Conservation (phyloP, 2,797 vertebrate genomes). For the Coluber constrictor region DNA sequence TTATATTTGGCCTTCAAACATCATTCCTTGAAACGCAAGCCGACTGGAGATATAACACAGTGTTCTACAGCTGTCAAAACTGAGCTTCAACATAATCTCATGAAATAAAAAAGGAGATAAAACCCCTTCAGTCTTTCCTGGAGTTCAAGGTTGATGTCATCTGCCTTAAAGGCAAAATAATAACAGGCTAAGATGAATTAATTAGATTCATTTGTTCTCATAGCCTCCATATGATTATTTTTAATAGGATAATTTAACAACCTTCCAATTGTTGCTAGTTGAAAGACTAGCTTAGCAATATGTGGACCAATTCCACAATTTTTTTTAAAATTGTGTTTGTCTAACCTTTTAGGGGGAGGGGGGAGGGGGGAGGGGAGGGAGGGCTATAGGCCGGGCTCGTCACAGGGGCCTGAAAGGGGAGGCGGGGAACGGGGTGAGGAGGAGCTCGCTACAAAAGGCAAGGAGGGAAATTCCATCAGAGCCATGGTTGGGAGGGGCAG, state of each 20-base stretch:
- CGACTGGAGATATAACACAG: not conserved
- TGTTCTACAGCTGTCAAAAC: not conserved
- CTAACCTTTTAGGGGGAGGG: too few species aligned
- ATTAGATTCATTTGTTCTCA: not conserved
- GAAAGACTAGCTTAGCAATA: not conserved
- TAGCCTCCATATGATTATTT: not conserved
- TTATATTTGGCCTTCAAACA: conserved; percentile 46
- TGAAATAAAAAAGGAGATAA: not conserved
- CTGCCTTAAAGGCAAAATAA: not conserved
- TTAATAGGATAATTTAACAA: not conserved
- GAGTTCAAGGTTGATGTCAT: not conserved
- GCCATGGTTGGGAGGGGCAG: too few species aligned
- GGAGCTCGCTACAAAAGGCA: too few species aligned
- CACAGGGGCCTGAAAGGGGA: too few species aligned
- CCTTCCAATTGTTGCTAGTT: not conserved
- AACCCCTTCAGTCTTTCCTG: not conserved
- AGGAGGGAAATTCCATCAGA: too few species aligned
- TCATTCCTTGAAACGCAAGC: conserved; percentile 2
- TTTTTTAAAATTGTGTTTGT: too few species aligned
- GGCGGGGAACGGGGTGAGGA: too few species aligned
- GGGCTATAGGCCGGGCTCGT: too few species aligned
- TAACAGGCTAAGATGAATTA: not conserved
- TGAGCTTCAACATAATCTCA: not conserved
- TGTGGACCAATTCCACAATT: not conserved
- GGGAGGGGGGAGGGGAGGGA: too few species aligned